Conservation (phyloP, 2,888 invertebrate species). For the Athetis lepigone region DNA sequence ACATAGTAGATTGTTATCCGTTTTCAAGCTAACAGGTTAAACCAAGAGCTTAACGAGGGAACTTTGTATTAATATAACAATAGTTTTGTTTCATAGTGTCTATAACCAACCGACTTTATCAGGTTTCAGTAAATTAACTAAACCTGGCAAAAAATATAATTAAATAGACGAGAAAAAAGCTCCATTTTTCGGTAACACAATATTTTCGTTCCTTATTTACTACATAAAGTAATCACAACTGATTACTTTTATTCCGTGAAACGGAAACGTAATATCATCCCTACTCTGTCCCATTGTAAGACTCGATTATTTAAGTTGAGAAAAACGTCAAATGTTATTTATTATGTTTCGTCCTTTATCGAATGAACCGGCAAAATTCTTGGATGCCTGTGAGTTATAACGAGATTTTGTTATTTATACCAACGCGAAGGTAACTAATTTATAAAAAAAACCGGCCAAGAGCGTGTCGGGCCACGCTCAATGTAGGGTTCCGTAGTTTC, state of each 20-base stretch:
- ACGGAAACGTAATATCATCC: slow-evolving; percentile 35
- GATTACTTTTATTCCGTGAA: slow-evolving; percentile 31
- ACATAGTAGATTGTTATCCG: neutral
- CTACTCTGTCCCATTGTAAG: slow-evolving; percentile 28
- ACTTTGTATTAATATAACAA: neutral
- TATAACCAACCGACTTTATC: neutral
- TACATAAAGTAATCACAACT: slow-evolving; percentile 9
- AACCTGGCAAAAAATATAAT: neutral
- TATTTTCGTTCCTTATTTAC: neutral
- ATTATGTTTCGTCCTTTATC: slow-evolving; percentile 29
- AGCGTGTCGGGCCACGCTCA: too few species aligned
- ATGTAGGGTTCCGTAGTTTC: too few species aligned
- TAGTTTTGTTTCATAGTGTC: neutral
- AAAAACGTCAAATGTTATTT: slow-evolving; percentile 34
- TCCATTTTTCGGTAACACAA: neutral
- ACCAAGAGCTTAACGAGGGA: too few species aligned
- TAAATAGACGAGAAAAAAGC: too few species aligned
- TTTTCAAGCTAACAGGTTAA: neutral
- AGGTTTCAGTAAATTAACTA: neutral
- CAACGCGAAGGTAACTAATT: too few species aligned
- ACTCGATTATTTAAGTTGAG: slow-evolving; percentile 29
- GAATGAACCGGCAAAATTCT: slow-evolving; percentile 13
- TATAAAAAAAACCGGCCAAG: too few species aligned
- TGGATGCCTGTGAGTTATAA: neutral
- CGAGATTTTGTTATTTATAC: neutral